A percentile compares a stretch with the other conserved stretches of the same genome.
phyloP scores from a whole-genome alignment of 2,113 vertebrate genomes.

The Pungitius pungitius region DNA sequence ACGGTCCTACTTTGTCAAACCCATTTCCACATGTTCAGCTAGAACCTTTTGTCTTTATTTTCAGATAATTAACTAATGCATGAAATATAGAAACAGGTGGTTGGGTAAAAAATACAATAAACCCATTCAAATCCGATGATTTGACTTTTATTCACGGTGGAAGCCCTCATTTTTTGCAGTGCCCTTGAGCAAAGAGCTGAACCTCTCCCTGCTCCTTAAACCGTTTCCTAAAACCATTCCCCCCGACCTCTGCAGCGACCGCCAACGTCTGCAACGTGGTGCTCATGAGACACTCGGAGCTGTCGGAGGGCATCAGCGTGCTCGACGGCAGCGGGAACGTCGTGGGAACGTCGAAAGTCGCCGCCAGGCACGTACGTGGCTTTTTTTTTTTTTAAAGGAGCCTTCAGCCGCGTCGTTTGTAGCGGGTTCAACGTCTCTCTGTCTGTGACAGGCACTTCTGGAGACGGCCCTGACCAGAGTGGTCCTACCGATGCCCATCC shows the following conservation, averaged over 20 bases:
- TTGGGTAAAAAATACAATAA: background rate
- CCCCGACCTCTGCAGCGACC: conserved; percentile 82
- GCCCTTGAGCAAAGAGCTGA: background rate
- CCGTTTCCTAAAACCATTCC: background rate
- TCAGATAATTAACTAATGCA: background rate
- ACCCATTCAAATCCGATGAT: background rate
- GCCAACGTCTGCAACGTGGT: conserved; percentile 95
- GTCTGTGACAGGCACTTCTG: conserved; percentile 85
- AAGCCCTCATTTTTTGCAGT: background rate
- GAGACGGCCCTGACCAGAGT: conserved; percentile 92
- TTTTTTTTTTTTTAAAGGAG: background rate
- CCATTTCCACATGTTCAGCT: background rate
- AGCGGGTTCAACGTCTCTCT: background rate
- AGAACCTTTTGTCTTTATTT: background rate
- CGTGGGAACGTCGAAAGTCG: conserved; percentile 88
- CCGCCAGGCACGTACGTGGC: conserved; percentile 87
- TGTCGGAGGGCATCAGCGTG: conserved; percentile 89
- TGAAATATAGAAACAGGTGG: background rate
- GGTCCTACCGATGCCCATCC: conserved; percentile 93
- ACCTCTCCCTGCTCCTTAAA: background rate
- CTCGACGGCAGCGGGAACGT: conserved; percentile 84
- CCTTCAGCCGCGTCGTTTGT: background rate
- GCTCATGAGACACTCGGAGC: conserved; percentile 92
- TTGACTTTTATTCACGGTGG: background rate
- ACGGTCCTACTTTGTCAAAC: background rate